A percentile compares a stretch with the other conserved stretches of the same genome.
Conservation (phyloP, 1,140 invertebrate species). For the Gonioctena quinquepunctata region DNA sequence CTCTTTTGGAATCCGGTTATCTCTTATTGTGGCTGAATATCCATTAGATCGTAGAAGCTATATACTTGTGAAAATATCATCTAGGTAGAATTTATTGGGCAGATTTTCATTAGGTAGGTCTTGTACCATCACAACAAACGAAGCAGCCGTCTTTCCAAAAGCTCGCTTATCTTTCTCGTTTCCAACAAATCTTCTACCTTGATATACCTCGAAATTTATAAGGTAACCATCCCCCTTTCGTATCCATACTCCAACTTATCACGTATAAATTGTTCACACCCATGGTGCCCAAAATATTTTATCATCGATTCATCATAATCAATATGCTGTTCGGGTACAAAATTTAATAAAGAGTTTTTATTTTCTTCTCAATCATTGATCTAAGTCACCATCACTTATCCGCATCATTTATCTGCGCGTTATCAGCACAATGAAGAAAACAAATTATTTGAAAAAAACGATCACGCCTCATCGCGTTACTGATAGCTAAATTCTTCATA, state of each 20-base stretch:
- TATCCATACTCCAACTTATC: constrained; percentile 30
- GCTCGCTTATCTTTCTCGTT: no score
- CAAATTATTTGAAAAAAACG: constrained; percentile 47
- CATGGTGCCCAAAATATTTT: constrained; percentile 34
- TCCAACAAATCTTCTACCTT: no score
- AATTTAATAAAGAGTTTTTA: constrained; percentile 20
- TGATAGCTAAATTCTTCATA: constrained; percentile 41
- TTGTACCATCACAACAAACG: constrained; percentile 24
- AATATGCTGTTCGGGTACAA: constrained; percentile 14
- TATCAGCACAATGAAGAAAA: constrained; percentile 44
- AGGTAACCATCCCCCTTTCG: constrained; percentile 15
- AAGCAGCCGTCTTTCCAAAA: no score
- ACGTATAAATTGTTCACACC: constrained; percentile 37
- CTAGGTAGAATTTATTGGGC: constrained; percentile 1
- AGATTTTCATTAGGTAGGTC: constrained; percentile 22
- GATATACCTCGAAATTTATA: constrained; percentile 41
- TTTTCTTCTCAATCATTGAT: constrained; percentile 16
- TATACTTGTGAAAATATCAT: constrained; percentile 6
- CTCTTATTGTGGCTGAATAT: constrained; percentile 22
- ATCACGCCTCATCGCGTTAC: constrained; percentile 43
- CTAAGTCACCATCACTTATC: constrained; percentile 28
- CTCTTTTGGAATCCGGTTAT: constrained; percentile 27
- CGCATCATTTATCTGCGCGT: constrained; percentile 2
- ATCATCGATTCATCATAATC: constrained; percentile 43
- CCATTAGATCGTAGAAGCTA: no score